These are phyloP conservation scores for Pygocentrus nattereri DNA, from an alignment of 2,797 vertebrate species.

Conservation along the genomic window DNA sequence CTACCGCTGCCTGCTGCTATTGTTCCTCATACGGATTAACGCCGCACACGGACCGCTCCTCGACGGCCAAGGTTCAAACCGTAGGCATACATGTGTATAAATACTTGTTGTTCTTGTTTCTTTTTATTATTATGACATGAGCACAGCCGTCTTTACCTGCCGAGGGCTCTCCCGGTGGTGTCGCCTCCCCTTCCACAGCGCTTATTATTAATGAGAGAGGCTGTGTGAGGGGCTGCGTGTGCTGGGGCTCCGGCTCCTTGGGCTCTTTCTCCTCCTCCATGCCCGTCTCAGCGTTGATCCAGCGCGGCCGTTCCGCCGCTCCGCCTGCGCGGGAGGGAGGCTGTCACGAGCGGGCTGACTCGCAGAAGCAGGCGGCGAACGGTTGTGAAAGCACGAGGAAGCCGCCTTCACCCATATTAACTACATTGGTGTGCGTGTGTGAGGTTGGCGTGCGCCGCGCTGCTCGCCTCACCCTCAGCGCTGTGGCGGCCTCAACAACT, in stretches of 20 bases:
- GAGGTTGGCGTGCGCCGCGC: constrained; percentile 45
- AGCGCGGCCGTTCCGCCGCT: constrained; percentile 34
- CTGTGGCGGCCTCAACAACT: constrained; percentile 64
- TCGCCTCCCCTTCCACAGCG: constrained; percentile 76
- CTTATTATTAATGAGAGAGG: constrained; percentile 82
- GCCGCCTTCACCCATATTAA: constrained; percentile 55
- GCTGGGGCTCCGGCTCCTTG: constrained; percentile 69
- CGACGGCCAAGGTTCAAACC: constrained; percentile 63
- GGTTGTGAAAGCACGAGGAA: constrained; percentile 61
- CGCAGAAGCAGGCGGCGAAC: constrained; percentile 70
- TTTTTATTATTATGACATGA: neutral
- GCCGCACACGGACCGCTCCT: constrained; percentile 66
- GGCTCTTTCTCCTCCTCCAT: constrained; percentile 78
- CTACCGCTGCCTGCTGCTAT: constrained; percentile 71
- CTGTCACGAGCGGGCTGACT: constrained; percentile 48
- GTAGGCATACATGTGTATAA: constrained; percentile 49
- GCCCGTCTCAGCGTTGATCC: constrained; percentile 58
- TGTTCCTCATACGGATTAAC: constrained; percentile 79
- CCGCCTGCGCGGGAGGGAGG: constrained; percentile 28
- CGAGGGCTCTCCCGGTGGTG: constrained; percentile 62
- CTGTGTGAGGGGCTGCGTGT: constrained; percentile 72
- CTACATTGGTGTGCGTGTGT: constrained; percentile 49
- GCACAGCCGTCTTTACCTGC: constrained; percentile 72
- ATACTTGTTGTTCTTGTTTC: neutral
- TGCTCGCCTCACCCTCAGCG: constrained; percentile 61